Conservation (phyloP, 2,888 invertebrate species). For the Meteorus colon region DNA sequence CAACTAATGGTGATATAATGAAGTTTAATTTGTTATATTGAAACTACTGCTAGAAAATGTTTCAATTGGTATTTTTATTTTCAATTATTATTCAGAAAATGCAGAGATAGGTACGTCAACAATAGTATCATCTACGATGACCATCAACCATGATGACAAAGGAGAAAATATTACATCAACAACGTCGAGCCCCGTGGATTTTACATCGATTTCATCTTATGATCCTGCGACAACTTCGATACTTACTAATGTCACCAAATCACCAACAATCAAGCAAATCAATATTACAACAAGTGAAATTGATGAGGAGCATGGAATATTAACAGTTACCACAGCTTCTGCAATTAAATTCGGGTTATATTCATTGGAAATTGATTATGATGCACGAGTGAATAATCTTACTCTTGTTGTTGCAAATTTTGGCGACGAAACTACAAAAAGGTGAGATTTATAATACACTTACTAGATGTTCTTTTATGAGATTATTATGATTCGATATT, state of each 20-base stretch:
- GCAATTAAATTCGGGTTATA: conserved; percentile 58
- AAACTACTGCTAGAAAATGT: no score
- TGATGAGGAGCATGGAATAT: conserved; percentile 57
- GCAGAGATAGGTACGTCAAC: neutral
- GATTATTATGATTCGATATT: neutral
- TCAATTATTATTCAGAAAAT: neutral
- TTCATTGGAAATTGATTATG: conserved; percentile 62
- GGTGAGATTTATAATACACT: conserved; percentile 41
- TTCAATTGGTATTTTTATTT: no score
- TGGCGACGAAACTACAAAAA: conserved; percentile 43
- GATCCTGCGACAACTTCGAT: neutral
- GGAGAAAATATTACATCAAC: neutral
- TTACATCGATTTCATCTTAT: conserved; percentile 8
- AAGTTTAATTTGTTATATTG: no score
- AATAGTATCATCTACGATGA: neutral
- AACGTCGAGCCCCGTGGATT: neutral
- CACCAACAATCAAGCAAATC: neutral
- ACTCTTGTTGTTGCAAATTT: conserved; percentile 48
- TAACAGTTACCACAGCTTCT: conserved; percentile 54
- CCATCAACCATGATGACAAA: neutral
- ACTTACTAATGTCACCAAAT: neutral
- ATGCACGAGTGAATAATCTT: conserved; percentile 50
- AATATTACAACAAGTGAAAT: conserved; percentile 53
- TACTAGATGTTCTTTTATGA: conserved; percentile 4
- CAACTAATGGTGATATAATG: neutral